phyloP scores from a whole-genome alignment of 2,797 vertebrate genomes.

The Pteropus rufus region DNA sequence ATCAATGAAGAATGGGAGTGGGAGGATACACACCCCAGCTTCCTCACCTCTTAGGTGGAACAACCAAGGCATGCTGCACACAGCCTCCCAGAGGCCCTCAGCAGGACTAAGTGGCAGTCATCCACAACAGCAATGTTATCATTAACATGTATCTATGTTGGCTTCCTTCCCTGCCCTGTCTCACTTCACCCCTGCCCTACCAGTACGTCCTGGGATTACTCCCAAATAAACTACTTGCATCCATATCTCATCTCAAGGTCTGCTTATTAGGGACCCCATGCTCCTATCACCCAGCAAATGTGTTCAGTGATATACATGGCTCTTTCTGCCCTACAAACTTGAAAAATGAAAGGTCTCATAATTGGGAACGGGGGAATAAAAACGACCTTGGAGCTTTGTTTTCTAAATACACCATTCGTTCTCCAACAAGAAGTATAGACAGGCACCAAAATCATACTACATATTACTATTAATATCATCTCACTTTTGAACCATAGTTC shows the following conservation, averaged over 20 bases:
- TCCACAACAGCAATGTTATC: background rate
- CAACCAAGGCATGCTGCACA: background rate
- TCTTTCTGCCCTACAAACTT: background rate
- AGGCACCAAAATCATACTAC: background rate
- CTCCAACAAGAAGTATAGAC: background rate
- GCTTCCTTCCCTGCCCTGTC: background rate
- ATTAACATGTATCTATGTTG: background rate
- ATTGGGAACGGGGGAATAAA: background rate
- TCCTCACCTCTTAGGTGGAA: background rate
- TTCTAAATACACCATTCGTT: background rate
- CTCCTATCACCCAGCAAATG: background rate
- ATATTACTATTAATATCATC: background rate
- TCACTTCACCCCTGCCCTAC: background rate
- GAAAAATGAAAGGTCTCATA: background rate
- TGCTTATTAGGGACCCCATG: background rate
- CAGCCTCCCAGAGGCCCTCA: background rate
- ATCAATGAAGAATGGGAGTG: background rate
- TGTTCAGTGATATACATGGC: background rate
- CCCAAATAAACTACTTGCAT: background rate
- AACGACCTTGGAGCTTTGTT: background rate
- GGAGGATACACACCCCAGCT: background rate
- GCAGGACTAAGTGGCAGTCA: background rate
- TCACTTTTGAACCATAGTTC: background rate
- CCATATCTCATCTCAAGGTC: background rate
- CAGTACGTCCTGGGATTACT: background rate